These are phyloP conservation scores for Cryptocephalus moraei DNA, from an alignment of 2,888 invertebrate species.

Conservation along the genomic window DNA sequence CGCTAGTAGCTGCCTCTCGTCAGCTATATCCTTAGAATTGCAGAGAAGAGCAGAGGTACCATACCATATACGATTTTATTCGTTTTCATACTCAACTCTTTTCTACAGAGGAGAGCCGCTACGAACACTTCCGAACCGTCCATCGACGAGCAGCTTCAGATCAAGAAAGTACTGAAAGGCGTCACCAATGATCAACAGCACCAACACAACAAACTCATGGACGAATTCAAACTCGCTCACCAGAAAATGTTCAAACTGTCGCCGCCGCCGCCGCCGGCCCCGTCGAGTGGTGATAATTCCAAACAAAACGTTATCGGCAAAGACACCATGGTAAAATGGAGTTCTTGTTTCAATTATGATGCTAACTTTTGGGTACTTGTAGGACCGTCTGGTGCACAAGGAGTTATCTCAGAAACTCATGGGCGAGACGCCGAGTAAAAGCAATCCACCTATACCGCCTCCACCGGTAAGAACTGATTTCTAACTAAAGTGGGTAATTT, in stretches of 20 bases:
- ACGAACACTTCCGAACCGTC: constrained; percentile 21
- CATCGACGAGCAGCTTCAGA: constrained; percentile 36
- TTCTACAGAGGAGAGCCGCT: too few species aligned
- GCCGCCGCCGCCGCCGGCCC: constrained; percentile 1
- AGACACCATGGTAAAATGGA: constrained; percentile 11
- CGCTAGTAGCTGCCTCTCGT: constrained; percentile 45
- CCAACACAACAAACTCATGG: constrained; percentile 69
- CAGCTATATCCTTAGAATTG: constrained; percentile 61
- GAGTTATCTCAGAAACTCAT: constrained; percentile 18
- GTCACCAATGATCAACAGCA: constrained; percentile 49
- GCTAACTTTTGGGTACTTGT: constrained; percentile 9
- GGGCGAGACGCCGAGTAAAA: too few species aligned
- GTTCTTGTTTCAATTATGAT: not conserved
- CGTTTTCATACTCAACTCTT: not conserved
- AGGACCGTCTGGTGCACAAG: constrained; percentile 30
- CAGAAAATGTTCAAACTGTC: constrained; percentile 65
- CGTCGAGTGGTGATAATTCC: constrained; percentile 11
- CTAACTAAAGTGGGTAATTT: not conserved
- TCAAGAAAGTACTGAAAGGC: constrained; percentile 37
- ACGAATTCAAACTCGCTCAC: constrained; percentile 83
- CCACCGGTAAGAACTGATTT: constrained; percentile 44
- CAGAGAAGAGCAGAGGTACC: constrained; percentile 43
- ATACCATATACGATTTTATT: not conserved
- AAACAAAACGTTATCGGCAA: constrained; percentile 9
- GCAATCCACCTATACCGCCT: constrained; percentile 45